Conservation (phyloP, 2,113 vertebrate species). For the Sphyrna mokarran region DNA sequence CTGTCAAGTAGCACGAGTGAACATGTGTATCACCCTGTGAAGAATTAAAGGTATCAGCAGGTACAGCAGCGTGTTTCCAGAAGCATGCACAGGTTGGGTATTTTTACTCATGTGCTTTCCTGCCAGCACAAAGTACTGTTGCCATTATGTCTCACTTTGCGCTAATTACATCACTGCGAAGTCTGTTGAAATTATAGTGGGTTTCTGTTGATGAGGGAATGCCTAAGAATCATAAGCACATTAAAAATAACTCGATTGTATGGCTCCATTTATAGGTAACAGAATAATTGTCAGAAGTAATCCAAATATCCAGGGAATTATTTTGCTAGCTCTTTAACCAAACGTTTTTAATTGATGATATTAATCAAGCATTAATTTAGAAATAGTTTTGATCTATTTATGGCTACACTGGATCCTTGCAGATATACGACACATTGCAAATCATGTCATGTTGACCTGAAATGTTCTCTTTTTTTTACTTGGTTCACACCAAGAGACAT, state of each 20-base stretch:
- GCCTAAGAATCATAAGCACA: not conserved
- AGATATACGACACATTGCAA: not conserved
- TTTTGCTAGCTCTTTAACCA: not conserved
- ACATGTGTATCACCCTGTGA: not conserved
- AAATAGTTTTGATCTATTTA: not conserved
- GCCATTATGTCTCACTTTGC: not conserved
- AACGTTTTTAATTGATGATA: not conserved
- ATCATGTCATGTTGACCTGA: not conserved
- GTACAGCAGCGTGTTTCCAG: not conserved
- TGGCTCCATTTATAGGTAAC: not conserved
- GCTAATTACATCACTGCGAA: not conserved
- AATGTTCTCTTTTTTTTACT: not conserved
- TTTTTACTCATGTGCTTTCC: not conserved
- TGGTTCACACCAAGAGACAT: not conserved
- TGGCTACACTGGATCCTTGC: not conserved
- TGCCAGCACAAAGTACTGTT: not conserved
- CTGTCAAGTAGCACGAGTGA: not conserved
- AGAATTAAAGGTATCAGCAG: not conserved
- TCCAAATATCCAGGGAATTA: not conserved
- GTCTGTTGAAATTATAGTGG: not conserved
- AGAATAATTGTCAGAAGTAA: slow-evolving; percentile 2
- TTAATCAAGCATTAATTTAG: not conserved
- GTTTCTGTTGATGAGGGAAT: not conserved
- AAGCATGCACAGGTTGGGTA: not conserved
- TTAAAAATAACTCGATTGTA: not conserved